Evolutionary conservation across 1,140 invertebrate genomes (phyloP), one percentile per base, ranked within the genome.

Genomic region (Dysdera silvatica): DNA sequence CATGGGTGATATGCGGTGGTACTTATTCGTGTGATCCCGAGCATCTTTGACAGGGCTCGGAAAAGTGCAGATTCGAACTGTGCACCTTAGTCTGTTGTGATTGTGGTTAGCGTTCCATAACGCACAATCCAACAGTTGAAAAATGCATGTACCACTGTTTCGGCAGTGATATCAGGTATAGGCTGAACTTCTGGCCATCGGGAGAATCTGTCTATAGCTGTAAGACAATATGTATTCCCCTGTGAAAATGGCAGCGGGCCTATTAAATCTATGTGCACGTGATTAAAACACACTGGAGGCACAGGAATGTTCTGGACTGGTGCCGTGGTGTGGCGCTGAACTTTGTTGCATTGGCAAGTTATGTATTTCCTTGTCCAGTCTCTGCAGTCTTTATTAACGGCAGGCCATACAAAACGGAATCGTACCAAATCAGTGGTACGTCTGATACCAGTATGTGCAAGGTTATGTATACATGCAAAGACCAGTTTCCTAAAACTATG

Each of bases 241-340:
- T 72, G 28, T 0, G 68, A 69, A 3, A 51, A 52, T 20, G 77
- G 75, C 2, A 82, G 52, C 0, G 75, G 79, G 0, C 78, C 76
- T 6, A 82, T 70, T 1, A 82, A 69, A 67, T 82, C 80, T 0
- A 81, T 65, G 66, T 82, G 75, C 0, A 81, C 65, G 53, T 79
- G 74, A 2, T 69, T 41, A 55, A 80, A 79, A 20, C 61, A 32
- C 3, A 16, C 10, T n/a, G 54, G 8, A 7, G 41, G 45, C 10
- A 23, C 7, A 5, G 57, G 14, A 41, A 64, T 61, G 16, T 14
- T 35, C 14, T 7, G 33, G 16, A 49, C 26, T 3, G 73, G 65
- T 14, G 20, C 40, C 40, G 28, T 61, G 6, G 62, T 66, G 41
- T 67, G 65, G 23, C 65, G 26, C 2, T n/a, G 10, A 5, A 65